Evolutionary conservation across 1,140 invertebrate species (phyloP), one percentile per base, ranked within the genome.

Genomic region (Vollenhovia emeryi): DNA sequence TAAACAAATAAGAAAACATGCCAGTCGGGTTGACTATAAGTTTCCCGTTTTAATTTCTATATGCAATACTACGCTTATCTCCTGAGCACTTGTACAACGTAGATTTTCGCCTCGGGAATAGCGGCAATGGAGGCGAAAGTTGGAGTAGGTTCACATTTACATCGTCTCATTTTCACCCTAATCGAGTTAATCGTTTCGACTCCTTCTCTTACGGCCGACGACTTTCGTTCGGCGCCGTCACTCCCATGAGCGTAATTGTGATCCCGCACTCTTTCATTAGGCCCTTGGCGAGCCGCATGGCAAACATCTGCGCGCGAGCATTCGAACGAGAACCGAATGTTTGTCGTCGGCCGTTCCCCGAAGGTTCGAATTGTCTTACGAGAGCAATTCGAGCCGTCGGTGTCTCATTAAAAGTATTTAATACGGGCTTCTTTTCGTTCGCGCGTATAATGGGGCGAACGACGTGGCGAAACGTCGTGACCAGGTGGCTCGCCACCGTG

Each of bases 221-320:
- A 76, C 18, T 62, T 43, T 62, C 13, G n/a, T n/a, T n/a, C n/a
- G n/a, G n/a, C n/a, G n/a, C n/a, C n/a, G 40, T 76, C 74, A 55
- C 55, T 76, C 36, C 24, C 57, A 62, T 76, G 24, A 76, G 59
- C 18, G 40, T 43, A 62, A 76, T 76, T 76, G 40, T 62, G 55
- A 30, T 13, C 24, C n/a, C 74, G 74, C 18, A 62, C 18, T 76
- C 55, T 66, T 66, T 66, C 30, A 79, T 68, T 36, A 36, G 18
- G n/a, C 18, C 43, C 45, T 68, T 79, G 5, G 45, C 60, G 52
- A 43, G n/a, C 40, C 43, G 73, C 57, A 7, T 15, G 27, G 45
- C 43, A 27, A 79, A 68, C 75, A 79, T 79, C 75, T 79, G 75
- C 75, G 60, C 59, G n/a, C n/a, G 21, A 24, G 27, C 18, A 57